Base-by-base conservation (phyloP, 2,113 vertebrate species). In the Epinephelus cyanopodus region DNA sequence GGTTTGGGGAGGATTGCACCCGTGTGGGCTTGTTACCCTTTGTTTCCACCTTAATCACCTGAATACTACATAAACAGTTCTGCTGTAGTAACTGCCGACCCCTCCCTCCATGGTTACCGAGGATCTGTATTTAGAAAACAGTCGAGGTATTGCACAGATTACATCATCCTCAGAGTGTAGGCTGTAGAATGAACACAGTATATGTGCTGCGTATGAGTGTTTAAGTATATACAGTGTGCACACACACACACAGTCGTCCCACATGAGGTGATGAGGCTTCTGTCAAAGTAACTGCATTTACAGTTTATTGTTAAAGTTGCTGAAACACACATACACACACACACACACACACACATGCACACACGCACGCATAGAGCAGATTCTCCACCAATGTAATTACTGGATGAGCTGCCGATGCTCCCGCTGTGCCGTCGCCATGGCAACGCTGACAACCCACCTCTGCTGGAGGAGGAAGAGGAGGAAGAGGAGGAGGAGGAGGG, bases 361-460 rank as follows among this genome's bases (percentile, higher is more conserved):
- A 58, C n/a, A 39, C 25, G 17, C 60, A 52, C 8, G 58, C 60
- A 77, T 47, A 53, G 1, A 89, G 29, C 54, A 63, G 77, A 92
- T 88, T 87, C 81, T 84, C 71, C 17, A 67, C 88, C 84, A 42
- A 39, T 85, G 84, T 91, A 92, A 92, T 94, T 89, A 90, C 75
- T 87, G 82, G 90, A 93, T 82, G 86, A 90, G 86, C 87, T 80
- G 86, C 88, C 73, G 72, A 89, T 87, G 87, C 77, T 88, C 92
- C 93, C 79, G 82, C 91, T 92, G 92, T 81, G 85, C 83, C 11
- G 84, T 93, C 10, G 81, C 74, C 89, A 78, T 79, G 39, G 92
- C 70, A 92, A 93, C 90, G 63, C 81, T 7, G 83, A 86, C 89
- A 93, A 74, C 90, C 92, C 89, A 89, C 91, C 93, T 91, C 91